Evolutionary conservation across 2,113 vertebrate genomes (phyloP).

Genomic region (Bungarus multicinctus): DNA sequence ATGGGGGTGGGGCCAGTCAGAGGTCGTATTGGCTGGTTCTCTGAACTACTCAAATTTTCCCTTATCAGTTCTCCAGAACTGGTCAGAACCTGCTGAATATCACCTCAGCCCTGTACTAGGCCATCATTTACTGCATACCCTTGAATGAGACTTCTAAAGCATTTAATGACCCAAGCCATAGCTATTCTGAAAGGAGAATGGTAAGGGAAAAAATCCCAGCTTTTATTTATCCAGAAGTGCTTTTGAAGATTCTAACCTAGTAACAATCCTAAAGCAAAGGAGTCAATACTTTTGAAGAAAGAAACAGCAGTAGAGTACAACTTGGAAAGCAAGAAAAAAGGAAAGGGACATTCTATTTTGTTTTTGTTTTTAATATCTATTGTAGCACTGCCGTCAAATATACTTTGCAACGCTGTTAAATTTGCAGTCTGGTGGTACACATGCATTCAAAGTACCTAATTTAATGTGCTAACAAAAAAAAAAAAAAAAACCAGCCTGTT

Average conservation of each 20-base stretch:
- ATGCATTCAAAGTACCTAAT: not conserved
- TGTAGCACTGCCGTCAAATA: not conserved
- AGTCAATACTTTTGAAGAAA: not conserved
- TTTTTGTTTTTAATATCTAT: not conserved
- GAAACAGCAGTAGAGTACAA: not conserved
- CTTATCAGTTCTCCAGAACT: no score
- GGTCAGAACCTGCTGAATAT: no score
- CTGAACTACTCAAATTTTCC: no score
- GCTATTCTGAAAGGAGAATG: not conserved
- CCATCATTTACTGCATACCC: not conserved
- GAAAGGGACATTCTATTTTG: not conserved
- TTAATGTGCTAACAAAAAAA: not conserved
- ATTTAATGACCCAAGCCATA: not conserved
- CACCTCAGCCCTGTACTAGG: not conserved
- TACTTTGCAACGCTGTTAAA: not conserved
- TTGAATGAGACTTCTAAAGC: not conserved
- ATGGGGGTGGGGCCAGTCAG: no score
- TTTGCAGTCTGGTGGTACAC: not conserved
- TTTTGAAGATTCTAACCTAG: not conserved
- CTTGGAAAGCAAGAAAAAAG: not conserved
- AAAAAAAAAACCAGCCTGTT: not conserved
- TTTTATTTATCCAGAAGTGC: not conserved
- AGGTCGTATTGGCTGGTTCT: no score
- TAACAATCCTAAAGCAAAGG: not conserved
- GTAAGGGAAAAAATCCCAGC: not conserved